Conservation (phyloP, 2,888 invertebrate species). For the Theodoxus fluviatilis region DNA sequence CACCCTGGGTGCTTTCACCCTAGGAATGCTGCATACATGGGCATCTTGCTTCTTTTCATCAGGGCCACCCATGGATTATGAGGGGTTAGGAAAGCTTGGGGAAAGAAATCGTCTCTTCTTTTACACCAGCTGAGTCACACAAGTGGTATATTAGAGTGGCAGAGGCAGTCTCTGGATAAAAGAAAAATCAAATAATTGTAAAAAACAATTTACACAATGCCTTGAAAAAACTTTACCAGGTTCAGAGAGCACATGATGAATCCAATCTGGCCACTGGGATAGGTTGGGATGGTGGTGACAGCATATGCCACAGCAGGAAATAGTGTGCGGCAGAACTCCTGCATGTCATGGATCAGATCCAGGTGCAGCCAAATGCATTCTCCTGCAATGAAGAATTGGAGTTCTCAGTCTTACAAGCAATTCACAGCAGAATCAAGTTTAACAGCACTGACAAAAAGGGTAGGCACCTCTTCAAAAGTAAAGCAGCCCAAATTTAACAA, state of each 20-base stretch:
- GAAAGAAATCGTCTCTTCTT: neutral
- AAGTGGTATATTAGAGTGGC: neutral
- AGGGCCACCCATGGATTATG: no score
- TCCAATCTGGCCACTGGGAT: slow-evolving; percentile 96
- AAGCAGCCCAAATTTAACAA: no score
- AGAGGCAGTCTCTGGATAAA: neutral
- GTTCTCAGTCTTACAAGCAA: no score
- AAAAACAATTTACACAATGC: neutral
- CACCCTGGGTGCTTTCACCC: no score
- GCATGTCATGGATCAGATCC: slow-evolving; percentile 78
- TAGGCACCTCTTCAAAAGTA: no score
- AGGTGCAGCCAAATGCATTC: slow-evolving; percentile 79
- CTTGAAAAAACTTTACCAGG: slow-evolving; percentile 67
- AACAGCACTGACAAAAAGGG: no score
- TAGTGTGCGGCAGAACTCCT: slow-evolving; percentile 77
- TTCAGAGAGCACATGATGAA: slow-evolving; percentile 87
- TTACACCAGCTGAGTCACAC: neutral
- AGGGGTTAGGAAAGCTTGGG: neutral
- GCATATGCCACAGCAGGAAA: slow-evolving; percentile 85
- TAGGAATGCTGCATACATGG: no score
- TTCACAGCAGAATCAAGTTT: no score
- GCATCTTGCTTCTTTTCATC: no score
- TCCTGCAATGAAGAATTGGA: slow-evolving; percentile 70
- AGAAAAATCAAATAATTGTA: neutral
- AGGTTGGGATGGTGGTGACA: slow-evolving; percentile 87